These are phyloP conservation scores for Alectoris magna DNA, from an alignment of 2,797 vertebrate genomes.

Conservation along the genomic window DNA sequence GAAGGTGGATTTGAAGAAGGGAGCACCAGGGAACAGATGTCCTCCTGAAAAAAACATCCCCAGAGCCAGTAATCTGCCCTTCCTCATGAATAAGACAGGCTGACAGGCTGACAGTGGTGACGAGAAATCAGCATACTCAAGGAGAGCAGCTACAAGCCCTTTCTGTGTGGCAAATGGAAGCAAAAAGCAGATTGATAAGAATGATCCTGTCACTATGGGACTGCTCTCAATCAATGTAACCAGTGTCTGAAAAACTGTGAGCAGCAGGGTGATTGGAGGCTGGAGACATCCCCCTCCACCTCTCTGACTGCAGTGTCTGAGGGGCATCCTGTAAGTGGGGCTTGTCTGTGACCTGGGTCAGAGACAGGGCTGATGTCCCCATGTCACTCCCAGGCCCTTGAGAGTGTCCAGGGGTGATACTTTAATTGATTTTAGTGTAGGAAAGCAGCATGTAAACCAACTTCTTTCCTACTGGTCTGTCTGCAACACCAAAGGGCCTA, in stretches of 20 bases:
- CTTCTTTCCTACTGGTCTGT: not conserved
- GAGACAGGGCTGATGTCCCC: constrained; percentile 14
- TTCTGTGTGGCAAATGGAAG: constrained; percentile 40
- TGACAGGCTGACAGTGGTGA: not conserved
- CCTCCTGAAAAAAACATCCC: not conserved
- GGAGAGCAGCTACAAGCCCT: not conserved
- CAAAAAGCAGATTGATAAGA: constrained; percentile 54
- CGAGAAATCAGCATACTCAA: constrained; percentile 24
- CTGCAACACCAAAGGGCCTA: not conserved
- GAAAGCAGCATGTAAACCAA: not conserved
- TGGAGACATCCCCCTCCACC: not conserved
- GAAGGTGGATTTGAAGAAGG: not conserved
- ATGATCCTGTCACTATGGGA: constrained; percentile 5
- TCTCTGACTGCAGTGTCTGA: constrained; percentile 3
- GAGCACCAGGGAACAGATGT: not conserved
- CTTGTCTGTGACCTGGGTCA: not conserved
- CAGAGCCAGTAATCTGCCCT: constrained; percentile 27
- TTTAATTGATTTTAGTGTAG: not conserved
- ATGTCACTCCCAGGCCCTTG: not conserved
- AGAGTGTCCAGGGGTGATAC: not conserved
- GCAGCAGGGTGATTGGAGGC: not conserved
- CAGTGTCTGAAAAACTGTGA: constrained; percentile 18
- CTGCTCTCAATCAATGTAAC: constrained; percentile 57
- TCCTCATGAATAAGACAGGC: not conserved
- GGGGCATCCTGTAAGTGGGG: not conserved